Evolutionary conservation across 2,113 vertebrate species (phyloP).

Genomic region (Pteronura brasiliensis): DNA sequence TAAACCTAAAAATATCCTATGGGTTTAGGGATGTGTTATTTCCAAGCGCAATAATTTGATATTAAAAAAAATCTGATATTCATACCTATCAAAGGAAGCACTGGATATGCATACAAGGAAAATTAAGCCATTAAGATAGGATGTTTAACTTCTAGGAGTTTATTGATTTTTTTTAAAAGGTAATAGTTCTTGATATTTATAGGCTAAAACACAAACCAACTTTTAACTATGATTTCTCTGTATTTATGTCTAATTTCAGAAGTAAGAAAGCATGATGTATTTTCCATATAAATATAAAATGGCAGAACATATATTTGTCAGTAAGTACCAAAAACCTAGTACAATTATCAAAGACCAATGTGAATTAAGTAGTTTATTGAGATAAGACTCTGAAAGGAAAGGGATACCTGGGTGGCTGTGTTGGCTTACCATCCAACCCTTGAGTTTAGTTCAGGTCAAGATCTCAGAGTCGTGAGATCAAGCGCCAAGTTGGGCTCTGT

Average conservation of each 20-base stretch:
- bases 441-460: neutral
- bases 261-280: conserved; percentile 32
- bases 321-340: neutral
- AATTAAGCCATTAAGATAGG: neutral
- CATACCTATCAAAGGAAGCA: neutral
- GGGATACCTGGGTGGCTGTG: neutral
- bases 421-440: neutral
- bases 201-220: neutral
- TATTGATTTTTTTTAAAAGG: conserved; percentile 54
- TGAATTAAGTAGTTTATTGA: conserved; percentile 19
- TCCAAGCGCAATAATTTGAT: neutral
- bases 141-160: neutral
- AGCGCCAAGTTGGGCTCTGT: neutral
- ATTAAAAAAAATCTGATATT: neutral
- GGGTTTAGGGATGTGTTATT: neutral
- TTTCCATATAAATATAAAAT: conserved; percentile 26
- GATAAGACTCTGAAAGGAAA: conserved; percentile 22
- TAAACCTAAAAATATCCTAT: neutral
- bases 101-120: neutral
- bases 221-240: conserved; percentile 69
- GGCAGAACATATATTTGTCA: neutral
- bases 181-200: neutral
- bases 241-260: conserved; percentile 63
- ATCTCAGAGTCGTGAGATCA: neutral
- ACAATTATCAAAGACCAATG: neutral